These are phyloP conservation scores for Cerastis rubricosa DNA, from an alignment of 2,888 invertebrate genomes.

Conservation along the genomic window DNA sequence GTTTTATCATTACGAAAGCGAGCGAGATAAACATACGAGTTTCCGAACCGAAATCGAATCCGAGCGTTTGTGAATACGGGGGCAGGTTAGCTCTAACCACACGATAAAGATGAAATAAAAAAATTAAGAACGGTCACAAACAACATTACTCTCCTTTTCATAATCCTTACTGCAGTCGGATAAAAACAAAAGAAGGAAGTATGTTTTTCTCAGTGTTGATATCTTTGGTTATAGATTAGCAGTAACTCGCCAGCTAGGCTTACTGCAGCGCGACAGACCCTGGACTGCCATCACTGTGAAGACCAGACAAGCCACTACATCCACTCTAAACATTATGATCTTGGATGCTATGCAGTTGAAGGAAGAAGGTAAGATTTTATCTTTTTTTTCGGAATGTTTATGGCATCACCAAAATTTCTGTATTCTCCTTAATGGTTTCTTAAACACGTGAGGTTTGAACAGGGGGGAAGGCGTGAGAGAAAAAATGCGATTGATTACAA, in stretches of 20 bases:
- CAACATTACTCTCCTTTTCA: background rate
- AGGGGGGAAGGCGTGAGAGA: no score
- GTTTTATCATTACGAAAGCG: no score
- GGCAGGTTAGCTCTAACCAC: no score
- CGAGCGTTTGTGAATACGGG: no score
- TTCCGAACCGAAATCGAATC: no score
- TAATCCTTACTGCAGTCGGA: background rate
- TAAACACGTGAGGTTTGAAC: no score
- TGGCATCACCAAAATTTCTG: background rate
- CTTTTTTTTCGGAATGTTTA: background rate
- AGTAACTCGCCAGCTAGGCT: constrained; percentile 87
- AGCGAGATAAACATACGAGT: no score
- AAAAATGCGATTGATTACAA: no score
- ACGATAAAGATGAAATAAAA: no score
- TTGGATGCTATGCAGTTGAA: constrained; percentile 90
- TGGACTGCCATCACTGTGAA: constrained; percentile 92
- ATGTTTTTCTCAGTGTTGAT: background rate
- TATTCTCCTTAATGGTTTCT: background rate
- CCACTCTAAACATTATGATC: constrained; percentile 91
- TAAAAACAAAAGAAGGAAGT: background rate
- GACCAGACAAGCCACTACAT: constrained; percentile 91
- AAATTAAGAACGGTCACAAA: background rate
- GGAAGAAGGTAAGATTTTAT: constrained; percentile 83
- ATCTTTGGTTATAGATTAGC: constrained; percentile 73
- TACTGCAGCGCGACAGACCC: constrained; percentile 90